Percentiles rank a stretch among this genome's conserved stretches.
These are phyloP conservation scores for Diglossa brunneiventris DNA, from an alignment of 2,113 vertebrate genomes.

Conservation along the genomic window DNA sequence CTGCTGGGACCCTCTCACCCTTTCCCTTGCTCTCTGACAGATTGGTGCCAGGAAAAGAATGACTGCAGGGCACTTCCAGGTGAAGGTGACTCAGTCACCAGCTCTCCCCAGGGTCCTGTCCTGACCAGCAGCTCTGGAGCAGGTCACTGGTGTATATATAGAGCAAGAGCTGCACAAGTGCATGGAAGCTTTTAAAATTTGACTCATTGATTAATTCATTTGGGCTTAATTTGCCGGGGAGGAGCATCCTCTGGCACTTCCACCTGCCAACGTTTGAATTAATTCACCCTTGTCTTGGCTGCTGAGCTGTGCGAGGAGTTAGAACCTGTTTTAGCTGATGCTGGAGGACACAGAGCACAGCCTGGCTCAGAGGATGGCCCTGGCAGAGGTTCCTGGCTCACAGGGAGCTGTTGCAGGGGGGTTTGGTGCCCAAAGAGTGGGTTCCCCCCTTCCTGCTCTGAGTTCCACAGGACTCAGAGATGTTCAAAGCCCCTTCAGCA, in stretches of 20 bases:
- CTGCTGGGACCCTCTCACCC: neutral
- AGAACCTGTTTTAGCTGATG: neutral
- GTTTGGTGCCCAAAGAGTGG: neutral
- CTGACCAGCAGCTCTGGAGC: neutral
- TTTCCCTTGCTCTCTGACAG: neutral
- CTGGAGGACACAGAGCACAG: neutral
- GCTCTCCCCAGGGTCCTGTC: neutral
- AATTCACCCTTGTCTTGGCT: neutral
- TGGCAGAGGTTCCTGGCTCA: neutral
- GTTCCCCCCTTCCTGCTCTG: fast-evolving
- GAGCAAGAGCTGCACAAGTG: neutral
- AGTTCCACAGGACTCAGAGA: neutral
- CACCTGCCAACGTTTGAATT: neutral
- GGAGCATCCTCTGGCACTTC: neutral
- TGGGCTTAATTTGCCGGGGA: neutral
- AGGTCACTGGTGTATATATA: neutral
- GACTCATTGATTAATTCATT: neutral
- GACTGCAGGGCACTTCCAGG: neutral
- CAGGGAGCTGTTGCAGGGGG: neutral
- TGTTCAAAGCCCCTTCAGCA: neutral
- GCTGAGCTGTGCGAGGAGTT: neutral
- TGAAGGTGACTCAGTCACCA: fast-evolving
- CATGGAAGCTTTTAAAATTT: neutral
- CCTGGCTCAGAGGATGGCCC: neutral
- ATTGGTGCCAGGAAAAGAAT: neutral